Evolutionary conservation across 2,888 invertebrate species (phyloP).

Genomic region (Eupithecia pulchellata): DNA sequence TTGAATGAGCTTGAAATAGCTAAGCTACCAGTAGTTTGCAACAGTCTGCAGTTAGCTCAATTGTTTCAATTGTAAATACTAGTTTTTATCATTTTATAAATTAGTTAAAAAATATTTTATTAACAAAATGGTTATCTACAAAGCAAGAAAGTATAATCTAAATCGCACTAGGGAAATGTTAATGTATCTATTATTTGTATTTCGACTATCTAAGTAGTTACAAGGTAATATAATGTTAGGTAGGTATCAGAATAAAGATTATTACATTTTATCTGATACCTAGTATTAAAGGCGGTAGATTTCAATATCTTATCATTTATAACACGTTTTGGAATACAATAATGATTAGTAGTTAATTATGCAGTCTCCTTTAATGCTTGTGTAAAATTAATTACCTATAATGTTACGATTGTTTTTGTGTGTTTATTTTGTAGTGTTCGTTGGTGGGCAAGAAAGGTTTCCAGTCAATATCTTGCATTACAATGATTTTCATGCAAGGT

Average conservation of each 20-base stretch:
- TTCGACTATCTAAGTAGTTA: not conserved
- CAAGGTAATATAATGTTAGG: not conserved
- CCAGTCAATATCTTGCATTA: conserved; percentile 74
- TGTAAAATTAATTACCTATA: conserved; percentile 21
- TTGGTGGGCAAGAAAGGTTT: conserved; percentile 53
- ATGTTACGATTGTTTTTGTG: conserved; percentile 46
- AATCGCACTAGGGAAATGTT: too few species aligned
- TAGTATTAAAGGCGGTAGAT: not conserved
- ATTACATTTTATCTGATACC: not conserved
- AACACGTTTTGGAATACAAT: not conserved
- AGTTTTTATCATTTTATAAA: too few species aligned
- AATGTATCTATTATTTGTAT: not conserved
- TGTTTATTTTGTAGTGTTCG: conserved; percentile 41
- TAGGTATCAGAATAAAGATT: conserved; percentile 1
- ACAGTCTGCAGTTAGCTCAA: too few species aligned
- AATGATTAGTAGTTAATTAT: conserved; percentile 18
- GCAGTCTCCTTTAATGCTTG: not conserved
- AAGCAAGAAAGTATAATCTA: too few species aligned
- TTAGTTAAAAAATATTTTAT: too few species aligned
- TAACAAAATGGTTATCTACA: too few species aligned
- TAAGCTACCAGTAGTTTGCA: too few species aligned
- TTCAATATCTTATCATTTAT: not conserved
- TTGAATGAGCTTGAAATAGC: too few species aligned
- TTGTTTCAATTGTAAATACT: too few species aligned
- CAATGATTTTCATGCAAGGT: conserved; percentile 79